Base-by-base conservation (phyloP, 2,888 invertebrate genomes). In the Plagodis pulveraria region DNA sequence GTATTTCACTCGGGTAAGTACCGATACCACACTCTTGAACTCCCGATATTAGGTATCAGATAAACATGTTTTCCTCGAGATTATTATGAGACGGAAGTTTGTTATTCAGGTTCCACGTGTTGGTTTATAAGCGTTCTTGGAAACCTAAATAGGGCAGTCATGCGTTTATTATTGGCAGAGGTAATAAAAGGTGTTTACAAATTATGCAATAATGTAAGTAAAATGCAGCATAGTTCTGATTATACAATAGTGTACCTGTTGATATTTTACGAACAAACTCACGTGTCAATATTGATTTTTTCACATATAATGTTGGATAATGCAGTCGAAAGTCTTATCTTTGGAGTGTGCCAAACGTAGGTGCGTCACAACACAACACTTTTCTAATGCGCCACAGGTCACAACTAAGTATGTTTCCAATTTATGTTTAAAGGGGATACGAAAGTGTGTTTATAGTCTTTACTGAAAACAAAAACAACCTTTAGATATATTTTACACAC, bases 1-100 rank as follows among this genome's bases (percentile, higher is more conserved):
- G 65, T 99, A 98, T 83, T 96, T 99, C 76, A 97, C 98, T 55
- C 93, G 98, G 92, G 98, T 98, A 49, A 67, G 57, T 62, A 12
- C 42, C 48, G n/a, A 60, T 59, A 32, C 50, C 50, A n/a, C 33
- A n/a, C 44, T n/a, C 51, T 58, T 44, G 49, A 59, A 50, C 41
- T 50, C 40, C 54, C 45, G 34, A 50, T 45, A 59, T 42, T 22
- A 6, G 38, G 56, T 44, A 35, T 47, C 53, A 62, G 54, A 73
- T 67, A 71, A 76, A 67, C 69, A 70, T 75, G 76, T 79, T 77
- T 73, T 71, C 50, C 42, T 10, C 58, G 9, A 53, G 46, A 60
- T 51, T 61, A 56, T 62, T 65, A 63, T 52, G 51, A 64, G 62
- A 59, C 45, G 32, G 49, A 56, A 49, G 34, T 58, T 35, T 41